Percentiles rank a stretch among this genome's conserved stretches.
Evolutionary conservation across 2,113 vertebrate genomes (phyloP).

Genomic region (Manacus vitellinus): DNA sequence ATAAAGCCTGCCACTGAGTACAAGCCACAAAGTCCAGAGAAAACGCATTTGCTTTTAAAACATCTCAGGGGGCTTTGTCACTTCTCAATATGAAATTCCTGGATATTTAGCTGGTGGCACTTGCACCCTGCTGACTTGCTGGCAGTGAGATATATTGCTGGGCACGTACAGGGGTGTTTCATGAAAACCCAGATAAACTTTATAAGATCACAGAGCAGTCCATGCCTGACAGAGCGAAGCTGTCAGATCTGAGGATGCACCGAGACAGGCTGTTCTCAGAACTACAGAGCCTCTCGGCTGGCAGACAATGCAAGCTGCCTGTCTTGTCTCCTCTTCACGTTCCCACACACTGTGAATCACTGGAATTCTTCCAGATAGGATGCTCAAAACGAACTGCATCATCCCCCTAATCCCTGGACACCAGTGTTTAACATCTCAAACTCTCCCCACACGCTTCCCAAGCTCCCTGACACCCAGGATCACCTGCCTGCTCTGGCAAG

Average conservation of each 20-base stretch:
- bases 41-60: background rate
- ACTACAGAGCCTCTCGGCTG: background rate
- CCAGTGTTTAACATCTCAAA: background rate
- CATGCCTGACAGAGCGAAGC: constrained; percentile 24
- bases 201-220: constrained; percentile 52
- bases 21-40: background rate
- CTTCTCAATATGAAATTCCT: background rate
- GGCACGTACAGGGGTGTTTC: constrained; percentile 53
- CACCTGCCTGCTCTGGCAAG: background rate
- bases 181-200: constrained; percentile 66
- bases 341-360: background rate
- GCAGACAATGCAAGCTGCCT: background rate
- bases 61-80: background rate
- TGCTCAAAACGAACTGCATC: background rate
- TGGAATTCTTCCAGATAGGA: background rate
- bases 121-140: background rate
- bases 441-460: background rate
- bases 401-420: background rate
- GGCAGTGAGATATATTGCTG: constrained; percentile 35
- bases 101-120: background rate
- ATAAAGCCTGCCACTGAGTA: background rate
- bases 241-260: background rate
- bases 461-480: background rate
- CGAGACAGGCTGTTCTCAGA: background rate
- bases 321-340: background rate